Evolutionary conservation across 2,888 invertebrate genomes (phyloP).

Genomic region (Polia nebulosa): DNA sequence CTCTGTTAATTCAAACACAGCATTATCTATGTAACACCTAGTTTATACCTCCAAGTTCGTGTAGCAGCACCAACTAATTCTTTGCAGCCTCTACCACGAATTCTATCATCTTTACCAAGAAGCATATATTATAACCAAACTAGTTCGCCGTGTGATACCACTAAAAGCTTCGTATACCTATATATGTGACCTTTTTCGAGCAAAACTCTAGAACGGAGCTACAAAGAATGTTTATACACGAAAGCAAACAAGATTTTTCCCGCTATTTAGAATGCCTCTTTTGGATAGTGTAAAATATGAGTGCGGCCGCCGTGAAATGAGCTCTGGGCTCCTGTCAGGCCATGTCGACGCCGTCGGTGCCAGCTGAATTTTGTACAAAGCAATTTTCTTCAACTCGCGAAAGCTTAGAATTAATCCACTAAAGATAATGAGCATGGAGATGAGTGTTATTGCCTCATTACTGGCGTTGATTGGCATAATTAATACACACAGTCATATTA

Average conservation of each 20-base stretch:
- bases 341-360: constrained; percentile 71
- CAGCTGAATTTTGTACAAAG: constrained; percentile 73
- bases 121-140: constrained; percentile 74
- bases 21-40: constrained; percentile 47
- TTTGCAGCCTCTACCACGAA: constrained; percentile 20
- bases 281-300: constrained; percentile 85
- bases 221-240: constrained; percentile 75
- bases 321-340: constrained; percentile 79
- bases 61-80: constrained; percentile 25
- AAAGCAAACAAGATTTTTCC: constrained; percentile 64
- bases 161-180: constrained; percentile 65
- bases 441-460: constrained; percentile 55
- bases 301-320: constrained; percentile 87
- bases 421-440: constrained; percentile 56
- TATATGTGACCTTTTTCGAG: constrained; percentile 49
- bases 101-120: constrained; percentile 51
- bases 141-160: constrained; percentile 72
- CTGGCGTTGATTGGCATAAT: constrained; percentile 43
- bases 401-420: constrained; percentile 56
- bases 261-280: constrained; percentile 76
- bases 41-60: constrained; percentile 23
- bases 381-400: constrained; percentile 61
- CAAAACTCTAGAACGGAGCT: constrained; percentile 71
- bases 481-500: constrained; percentile 38
- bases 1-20: constrained; percentile 48